Conservation (phyloP, 1,140 invertebrate genomes). For the Drosophila orena region DNA sequence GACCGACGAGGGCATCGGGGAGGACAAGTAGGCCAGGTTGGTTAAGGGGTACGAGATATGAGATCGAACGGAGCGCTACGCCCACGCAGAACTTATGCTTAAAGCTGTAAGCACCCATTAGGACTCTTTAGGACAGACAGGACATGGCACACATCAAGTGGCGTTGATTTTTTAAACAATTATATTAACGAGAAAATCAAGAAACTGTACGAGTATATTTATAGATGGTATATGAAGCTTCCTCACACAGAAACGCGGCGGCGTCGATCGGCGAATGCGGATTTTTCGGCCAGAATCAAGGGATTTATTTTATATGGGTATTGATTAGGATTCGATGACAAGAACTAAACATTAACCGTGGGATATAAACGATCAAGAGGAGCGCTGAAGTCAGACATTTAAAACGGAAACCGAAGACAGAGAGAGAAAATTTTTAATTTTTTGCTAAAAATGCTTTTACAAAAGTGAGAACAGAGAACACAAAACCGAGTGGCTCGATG, state of each 20-base stretch:
- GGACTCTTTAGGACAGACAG: slow-evolving; percentile 48
- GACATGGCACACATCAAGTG: slow-evolving; percentile 65
- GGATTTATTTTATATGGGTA: slow-evolving; percentile 79
- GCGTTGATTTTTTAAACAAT: slow-evolving; percentile 81
- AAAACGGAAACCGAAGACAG: slow-evolving; percentile 41
- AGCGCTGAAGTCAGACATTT: slow-evolving; percentile 65
- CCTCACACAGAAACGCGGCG: slow-evolving; percentile 49
- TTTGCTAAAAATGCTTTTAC: slow-evolving; percentile 83
- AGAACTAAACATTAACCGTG: slow-evolving; percentile 33
- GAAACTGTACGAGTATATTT: slow-evolving; percentile 71
- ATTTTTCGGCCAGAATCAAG: slow-evolving; percentile 51
- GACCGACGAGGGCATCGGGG: slow-evolving; percentile 82
- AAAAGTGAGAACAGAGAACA: slow-evolving; percentile 57
- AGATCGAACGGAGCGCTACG: slow-evolving; percentile 58
- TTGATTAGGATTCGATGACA: slow-evolving; percentile 52
- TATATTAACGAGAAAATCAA: slow-evolving; percentile 60
- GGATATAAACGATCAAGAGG: slow-evolving; percentile 25
- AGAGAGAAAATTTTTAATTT: slow-evolving; percentile 71
- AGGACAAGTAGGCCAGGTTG: slow-evolving; percentile 72
- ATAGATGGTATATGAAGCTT: slow-evolving; percentile 83
- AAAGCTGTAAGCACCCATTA: slow-evolving; percentile 52
- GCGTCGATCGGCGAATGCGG: slow-evolving; percentile 28
- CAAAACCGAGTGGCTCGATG: slow-evolving; percentile 26
- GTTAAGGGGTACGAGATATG: slow-evolving; percentile 8
- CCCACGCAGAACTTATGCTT: slow-evolving; percentile 54